These are phyloP conservation scores for Cettia cetti DNA, from an alignment of 2,113 vertebrate genomes.

Conservation along the genomic window DNA sequence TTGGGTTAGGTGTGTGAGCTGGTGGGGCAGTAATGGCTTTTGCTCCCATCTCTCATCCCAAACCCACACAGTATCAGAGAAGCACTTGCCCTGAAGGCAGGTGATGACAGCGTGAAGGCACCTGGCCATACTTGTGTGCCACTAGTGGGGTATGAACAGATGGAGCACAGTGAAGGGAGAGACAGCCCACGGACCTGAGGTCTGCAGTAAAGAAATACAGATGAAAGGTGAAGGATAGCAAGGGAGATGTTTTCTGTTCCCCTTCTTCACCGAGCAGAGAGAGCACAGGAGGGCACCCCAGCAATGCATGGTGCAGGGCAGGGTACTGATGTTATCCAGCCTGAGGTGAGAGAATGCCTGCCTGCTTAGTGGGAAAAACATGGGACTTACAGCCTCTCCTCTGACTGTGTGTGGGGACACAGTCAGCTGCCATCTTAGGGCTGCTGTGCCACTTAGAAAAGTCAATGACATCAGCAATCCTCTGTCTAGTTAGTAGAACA, in stretches of 20 bases:
- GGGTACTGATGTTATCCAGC: not conserved
- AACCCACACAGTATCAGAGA: not conserved
- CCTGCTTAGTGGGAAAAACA: not conserved
- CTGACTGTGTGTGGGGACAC: accelerated
- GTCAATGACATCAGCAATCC: not conserved
- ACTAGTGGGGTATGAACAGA: not conserved
- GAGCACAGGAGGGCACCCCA: accelerated
- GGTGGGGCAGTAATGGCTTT: not conserved
- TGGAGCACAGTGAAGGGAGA: not conserved
- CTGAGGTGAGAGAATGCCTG: not conserved
- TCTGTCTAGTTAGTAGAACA: not conserved
- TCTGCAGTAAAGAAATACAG: not conserved
- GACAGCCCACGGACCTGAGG: not conserved
- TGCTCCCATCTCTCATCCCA: not conserved
- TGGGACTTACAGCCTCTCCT: not conserved
- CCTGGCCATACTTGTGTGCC: not conserved
- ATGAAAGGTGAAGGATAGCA: not conserved
- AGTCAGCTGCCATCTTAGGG: not conserved
- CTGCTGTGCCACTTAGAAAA: not conserved
- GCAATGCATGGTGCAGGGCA: accelerated
- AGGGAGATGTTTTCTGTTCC: not conserved
- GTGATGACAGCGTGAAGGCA: not conserved
- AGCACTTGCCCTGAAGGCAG: not conserved
- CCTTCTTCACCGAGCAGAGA: not conserved
- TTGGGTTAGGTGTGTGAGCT: not conserved